Percentiles rank a stretch among this genome's conserved stretches.
Evolutionary conservation across 2,888 invertebrate species (phyloP).

Genomic region (Scotopteryx bipunctaria): DNA sequence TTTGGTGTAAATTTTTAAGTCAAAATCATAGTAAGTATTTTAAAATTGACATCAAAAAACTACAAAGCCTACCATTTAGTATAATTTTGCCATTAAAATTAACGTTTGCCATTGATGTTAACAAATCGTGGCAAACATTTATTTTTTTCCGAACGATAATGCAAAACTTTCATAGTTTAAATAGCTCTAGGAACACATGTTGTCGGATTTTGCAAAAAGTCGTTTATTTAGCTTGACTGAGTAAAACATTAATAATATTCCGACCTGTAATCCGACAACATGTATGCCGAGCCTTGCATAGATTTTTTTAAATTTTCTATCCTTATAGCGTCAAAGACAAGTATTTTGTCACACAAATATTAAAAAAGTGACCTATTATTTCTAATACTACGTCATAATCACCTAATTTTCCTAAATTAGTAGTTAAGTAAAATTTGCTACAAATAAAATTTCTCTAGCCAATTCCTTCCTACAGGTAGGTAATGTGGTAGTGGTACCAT

Average conservation of each 20-base stretch:
- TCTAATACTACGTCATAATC: conserved; percentile 12
- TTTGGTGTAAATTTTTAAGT: not conserved
- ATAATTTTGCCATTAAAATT: no score
- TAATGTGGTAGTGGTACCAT: not conserved
- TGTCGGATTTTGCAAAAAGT: no score
- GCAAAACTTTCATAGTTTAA: no score
- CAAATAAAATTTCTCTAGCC: conserved; percentile 33
- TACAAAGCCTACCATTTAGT: not conserved
- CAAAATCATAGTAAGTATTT: not conserved
- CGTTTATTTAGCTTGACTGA: no score
- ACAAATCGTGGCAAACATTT: no score
- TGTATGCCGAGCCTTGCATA: not conserved
- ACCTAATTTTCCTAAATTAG: conserved; percentile 2
- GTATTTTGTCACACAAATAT: conserved; percentile 1
- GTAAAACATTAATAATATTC: not conserved
- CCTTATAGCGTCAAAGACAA: no score
- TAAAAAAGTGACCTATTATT: not conserved
- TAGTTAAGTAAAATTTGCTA: conserved; percentile 19
- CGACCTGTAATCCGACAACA: not conserved
- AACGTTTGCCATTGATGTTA: no score
- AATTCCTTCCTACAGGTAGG: conserved; percentile 29
- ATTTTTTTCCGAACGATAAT: no score
- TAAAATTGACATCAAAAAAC: not conserved
- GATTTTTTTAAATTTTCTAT: not conserved
- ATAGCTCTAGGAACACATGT: no score